A percentile compares a stretch with the other conserved stretches of the same genome.
Evolutionary conservation across 2,113 vertebrate genomes (phyloP).

Genomic region (Myrmecobius fasciatus): DNA sequence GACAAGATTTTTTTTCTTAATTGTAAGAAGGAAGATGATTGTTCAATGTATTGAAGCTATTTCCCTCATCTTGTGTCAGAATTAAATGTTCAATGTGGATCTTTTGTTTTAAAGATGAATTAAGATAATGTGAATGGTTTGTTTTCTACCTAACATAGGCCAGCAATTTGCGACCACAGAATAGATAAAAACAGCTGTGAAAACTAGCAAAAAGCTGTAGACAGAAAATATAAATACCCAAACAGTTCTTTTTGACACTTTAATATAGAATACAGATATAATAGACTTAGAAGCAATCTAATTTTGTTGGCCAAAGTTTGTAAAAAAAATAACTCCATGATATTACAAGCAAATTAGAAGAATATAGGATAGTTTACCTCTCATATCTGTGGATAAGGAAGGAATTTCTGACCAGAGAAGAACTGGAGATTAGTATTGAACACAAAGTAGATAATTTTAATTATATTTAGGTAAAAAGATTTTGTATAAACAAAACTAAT

Average conservation of each 20-base stretch:
- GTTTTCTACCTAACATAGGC: background rate
- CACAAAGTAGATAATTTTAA: no score
- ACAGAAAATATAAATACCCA: constrained; percentile 23
- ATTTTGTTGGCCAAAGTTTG: background rate
- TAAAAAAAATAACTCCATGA: background rate
- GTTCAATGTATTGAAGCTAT: background rate
- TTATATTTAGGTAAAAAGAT: no score
- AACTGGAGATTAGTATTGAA: no score
- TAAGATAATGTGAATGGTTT: background rate
- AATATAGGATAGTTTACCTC: no score
- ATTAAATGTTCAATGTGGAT: constrained; percentile 30
- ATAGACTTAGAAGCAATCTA: background rate
- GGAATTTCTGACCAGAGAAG: no score
- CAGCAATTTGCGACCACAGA: background rate
- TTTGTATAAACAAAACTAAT: no score
- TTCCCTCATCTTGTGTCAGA: constrained; percentile 27
- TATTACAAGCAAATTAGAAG: no score
- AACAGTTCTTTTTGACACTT: background rate
- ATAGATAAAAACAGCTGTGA: constrained; percentile 21
- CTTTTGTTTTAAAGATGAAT: constrained; percentile 47
- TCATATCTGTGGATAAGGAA: no score
- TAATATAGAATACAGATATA: background rate
- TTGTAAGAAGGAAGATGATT: constrained; percentile 11
- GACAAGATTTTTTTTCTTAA: constrained; percentile 14
- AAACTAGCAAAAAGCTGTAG: constrained; percentile 8